These are phyloP conservation scores for Vanessa cardui DNA, from an alignment of 2,888 invertebrate genomes.

Conservation along the genomic window DNA sequence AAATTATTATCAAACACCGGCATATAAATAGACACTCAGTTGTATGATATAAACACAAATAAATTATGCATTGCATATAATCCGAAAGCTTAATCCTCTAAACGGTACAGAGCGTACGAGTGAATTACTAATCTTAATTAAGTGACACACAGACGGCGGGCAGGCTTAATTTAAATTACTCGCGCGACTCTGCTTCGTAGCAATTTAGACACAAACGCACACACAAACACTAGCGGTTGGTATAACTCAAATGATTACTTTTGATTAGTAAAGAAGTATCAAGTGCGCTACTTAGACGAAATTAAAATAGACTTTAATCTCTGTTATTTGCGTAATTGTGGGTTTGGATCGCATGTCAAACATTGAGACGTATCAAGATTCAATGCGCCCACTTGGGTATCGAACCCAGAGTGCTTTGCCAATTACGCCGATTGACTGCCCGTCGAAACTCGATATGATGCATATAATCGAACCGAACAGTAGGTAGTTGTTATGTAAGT, in stretches of 20 bases:
- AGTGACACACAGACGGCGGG: constrained; percentile 12
- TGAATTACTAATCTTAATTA: constrained; percentile 20
- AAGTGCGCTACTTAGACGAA: too few relatives aligned
- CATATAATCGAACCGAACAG: too few relatives aligned
- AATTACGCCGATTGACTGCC: too few relatives aligned
- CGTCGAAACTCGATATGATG: too few relatives aligned
- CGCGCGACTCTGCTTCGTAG: constrained; percentile 14
- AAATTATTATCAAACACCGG: neutral
- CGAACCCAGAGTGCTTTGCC: neutral
- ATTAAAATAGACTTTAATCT: too few relatives aligned
- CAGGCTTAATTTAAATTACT: constrained; percentile 23
- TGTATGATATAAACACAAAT: neutral
- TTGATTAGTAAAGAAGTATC: too few relatives aligned
- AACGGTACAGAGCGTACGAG: neutral
- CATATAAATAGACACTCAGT: neutral
- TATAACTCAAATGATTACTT: too few relatives aligned
- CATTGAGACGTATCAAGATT: neutral
- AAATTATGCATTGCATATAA: neutral
- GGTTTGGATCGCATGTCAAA: too few relatives aligned
- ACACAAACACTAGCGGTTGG: too few relatives aligned
- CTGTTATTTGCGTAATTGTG: too few relatives aligned
- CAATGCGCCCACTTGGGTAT: neutral
- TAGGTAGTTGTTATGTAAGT: too few relatives aligned
- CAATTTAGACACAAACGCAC: constrained; percentile 18
- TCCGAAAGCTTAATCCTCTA: neutral